Evolutionary conservation across 2,888 invertebrate species (phyloP).

Genomic region (Xestia rhomboidea): DNA sequence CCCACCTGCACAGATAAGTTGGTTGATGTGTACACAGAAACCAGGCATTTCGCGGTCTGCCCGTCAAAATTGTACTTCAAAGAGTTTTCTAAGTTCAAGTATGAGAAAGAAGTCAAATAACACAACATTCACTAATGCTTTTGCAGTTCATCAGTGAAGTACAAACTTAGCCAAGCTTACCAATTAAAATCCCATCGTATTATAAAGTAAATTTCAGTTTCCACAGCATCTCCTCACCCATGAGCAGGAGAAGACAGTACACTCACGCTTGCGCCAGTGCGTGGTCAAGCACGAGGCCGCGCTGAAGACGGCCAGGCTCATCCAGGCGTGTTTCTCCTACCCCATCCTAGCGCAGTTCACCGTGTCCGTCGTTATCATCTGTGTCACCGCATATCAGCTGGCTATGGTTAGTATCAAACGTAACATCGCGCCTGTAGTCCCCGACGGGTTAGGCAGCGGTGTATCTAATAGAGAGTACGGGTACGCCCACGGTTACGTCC

Average conservation of each 20-base stretch:
- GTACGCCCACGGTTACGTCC: neutral
- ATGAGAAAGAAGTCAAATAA: too few species aligned
- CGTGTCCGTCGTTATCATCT: conserved; percentile 85
- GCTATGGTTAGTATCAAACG: conserved; percentile 70
- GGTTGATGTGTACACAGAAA: too few species aligned
- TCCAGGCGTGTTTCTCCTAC: conserved; percentile 80
- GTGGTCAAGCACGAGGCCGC: conserved; percentile 75
- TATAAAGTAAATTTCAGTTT: neutral
- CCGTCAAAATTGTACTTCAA: too few species aligned
- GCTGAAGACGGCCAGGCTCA: conserved; percentile 68
- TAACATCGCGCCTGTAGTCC: neutral
- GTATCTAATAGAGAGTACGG: neutral
- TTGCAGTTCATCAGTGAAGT: neutral
- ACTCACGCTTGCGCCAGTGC: conserved; percentile 68
- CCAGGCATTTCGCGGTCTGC: too few species aligned
- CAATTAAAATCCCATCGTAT: neutral
- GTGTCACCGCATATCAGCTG: conserved; percentile 86
- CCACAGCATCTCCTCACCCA: conserved; percentile 67
- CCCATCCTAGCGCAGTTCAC: conserved; percentile 83
- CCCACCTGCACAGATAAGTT: too few species aligned
- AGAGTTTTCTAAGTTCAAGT: too few species aligned
- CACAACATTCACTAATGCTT: too few species aligned
- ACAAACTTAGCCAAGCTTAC: neutral
- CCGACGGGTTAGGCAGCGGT: neutral
- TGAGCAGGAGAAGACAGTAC: conserved; percentile 64